Evolutionary conservation across 2,888 invertebrate genomes (phyloP).

Genomic region (Acholoe squamosa): DNA sequence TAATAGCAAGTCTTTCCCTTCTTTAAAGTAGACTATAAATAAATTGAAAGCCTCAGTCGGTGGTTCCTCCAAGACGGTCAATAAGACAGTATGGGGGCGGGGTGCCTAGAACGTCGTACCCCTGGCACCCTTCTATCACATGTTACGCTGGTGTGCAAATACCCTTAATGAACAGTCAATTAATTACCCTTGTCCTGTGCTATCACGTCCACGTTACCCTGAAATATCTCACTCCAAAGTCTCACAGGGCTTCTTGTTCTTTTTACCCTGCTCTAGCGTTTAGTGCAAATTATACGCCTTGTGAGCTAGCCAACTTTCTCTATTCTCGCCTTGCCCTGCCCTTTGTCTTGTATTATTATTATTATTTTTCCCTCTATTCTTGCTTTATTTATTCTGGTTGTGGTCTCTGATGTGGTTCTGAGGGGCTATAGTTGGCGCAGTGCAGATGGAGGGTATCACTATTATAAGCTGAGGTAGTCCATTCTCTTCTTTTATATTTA

Average conservation of each 20-base stretch:
- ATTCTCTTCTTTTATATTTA: background rate
- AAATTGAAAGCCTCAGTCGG: conserved; percentile 23
- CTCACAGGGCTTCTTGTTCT: background rate
- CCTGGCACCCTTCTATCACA: background rate
- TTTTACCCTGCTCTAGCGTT: background rate
- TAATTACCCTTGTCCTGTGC: conserved; percentile 16
- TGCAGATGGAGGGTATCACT: conserved; percentile 22
- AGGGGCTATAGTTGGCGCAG: background rate
- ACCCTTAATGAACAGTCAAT: background rate
- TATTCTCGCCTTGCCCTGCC: background rate
- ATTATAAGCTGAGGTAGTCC: background rate
- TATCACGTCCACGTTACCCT: conserved; percentile 28
- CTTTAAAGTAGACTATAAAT: conserved; percentile 3
- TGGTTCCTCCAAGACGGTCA: background rate
- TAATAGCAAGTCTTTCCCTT: background rate
- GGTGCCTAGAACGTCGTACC: background rate
- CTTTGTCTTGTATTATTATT: background rate
- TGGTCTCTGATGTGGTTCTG: background rate
- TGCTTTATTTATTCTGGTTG: conserved; percentile 1
- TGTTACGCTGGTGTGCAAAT: background rate
- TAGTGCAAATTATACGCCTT: background rate
- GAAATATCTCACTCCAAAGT: background rate
- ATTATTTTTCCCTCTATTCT: no score
- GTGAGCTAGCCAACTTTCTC: background rate
- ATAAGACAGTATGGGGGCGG: background rate